A percentile compares a stretch with the other conserved stretches of the same genome.
These are phyloP conservation scores for Bambusicola thoracicus DNA, from an alignment of 2,113 vertebrate genomes.

Conservation along the genomic window DNA sequence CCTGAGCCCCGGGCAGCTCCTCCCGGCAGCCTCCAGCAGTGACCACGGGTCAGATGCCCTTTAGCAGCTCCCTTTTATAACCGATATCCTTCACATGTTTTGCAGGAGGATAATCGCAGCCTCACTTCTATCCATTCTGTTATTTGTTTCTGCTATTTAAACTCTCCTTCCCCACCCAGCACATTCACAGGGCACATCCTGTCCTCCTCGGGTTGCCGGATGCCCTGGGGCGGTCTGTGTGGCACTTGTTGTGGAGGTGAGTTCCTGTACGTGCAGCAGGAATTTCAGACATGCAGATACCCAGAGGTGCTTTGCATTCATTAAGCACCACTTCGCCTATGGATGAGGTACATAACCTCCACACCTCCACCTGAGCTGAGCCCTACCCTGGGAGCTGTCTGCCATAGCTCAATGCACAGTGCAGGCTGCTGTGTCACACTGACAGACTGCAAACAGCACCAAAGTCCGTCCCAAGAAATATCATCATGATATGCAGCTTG, in stretches of 20 bases:
- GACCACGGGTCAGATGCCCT: background rate
- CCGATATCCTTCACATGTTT: background rate
- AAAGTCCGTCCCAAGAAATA: background rate
- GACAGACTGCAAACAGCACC: background rate
- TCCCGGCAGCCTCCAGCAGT: background rate
- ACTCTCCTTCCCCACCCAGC: constrained; percentile 17
- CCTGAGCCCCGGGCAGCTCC: background rate
- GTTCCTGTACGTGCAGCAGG: constrained; percentile 19
- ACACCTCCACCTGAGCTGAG: background rate
- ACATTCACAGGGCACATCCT: background rate
- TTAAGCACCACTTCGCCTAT: constrained; percentile 30
- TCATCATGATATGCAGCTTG: background rate
- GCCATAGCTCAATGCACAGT: background rate
- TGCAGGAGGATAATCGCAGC: constrained; percentile 20
- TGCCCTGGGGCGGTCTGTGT: background rate
- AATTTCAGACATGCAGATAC: constrained; percentile 37
- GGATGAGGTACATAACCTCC: background rate
- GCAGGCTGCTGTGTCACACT: background rate
- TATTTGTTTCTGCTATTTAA: constrained; percentile 31
- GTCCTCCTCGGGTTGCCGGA: background rate
- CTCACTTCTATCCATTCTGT: background rate
- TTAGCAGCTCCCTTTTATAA: constrained; percentile 18
- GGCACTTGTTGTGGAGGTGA: background rate
- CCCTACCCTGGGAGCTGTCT: background rate
- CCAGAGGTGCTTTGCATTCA: constrained; percentile 37